Evolutionary conservation across 2,113 vertebrate species (phyloP).

Genomic region (Lasiurus borealis): DNA sequence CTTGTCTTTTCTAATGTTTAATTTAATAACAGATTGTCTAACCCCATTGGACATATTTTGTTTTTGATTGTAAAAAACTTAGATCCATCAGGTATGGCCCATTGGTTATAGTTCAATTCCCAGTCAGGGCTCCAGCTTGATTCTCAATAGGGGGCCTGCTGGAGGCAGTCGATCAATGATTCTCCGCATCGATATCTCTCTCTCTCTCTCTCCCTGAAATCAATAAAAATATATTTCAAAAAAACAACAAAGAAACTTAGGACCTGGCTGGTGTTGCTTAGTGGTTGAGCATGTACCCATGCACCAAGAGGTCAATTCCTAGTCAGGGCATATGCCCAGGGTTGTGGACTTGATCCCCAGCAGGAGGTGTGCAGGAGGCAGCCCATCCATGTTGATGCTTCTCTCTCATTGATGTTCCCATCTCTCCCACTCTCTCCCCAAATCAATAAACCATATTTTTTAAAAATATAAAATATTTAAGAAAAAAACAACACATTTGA

Average conservation of each 20-base stretch:
- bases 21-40: conserved; percentile 44
- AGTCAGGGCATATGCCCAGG: neutral
- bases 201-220: no score
- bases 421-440: neutral
- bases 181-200: no score
- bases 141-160: no score
- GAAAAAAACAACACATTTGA: neutral
- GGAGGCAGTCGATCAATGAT: no score
- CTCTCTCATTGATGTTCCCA: neutral
- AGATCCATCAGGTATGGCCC: neutral
- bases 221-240: no score
- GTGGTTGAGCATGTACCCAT: neutral
- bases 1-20: conserved; percentile 27
- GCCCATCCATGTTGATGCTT: neutral
- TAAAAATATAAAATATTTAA: neutral
- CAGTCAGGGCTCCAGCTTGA: no score
- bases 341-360: neutral
- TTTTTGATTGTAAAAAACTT: neutral
- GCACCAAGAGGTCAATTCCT: neutral
- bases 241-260: no score
- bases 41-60: neutral
- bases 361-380: neutral
- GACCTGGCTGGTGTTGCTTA: no score
- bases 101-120: no score
- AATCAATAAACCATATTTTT: neutral